phyloP scores from a whole-genome alignment of 2,888 invertebrate genomes.

The Laspeyria flexula region DNA sequence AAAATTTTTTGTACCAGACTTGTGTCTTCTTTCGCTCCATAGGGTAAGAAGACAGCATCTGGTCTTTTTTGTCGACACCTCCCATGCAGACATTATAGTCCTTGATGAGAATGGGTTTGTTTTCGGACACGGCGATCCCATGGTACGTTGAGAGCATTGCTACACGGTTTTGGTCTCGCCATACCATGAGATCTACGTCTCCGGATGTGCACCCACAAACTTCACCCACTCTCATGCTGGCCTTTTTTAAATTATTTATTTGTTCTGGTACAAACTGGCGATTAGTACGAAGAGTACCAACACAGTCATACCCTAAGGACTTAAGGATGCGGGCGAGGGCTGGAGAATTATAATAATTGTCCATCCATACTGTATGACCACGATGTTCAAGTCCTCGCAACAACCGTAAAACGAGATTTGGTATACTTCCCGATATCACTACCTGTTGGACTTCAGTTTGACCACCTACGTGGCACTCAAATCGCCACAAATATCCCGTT shows the following conservation, averaged over 20 bases:
- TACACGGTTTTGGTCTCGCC: constrained; percentile 1
- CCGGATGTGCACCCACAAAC: background rate
- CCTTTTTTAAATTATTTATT: background rate
- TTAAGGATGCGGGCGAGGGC: constrained; percentile 32
- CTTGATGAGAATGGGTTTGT: background rate
- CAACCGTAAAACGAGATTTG: background rate
- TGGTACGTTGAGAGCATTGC: constrained; percentile 1
- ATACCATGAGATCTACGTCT: constrained; percentile 7
- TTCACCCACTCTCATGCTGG: background rate
- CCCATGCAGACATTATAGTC: constrained; percentile 4
- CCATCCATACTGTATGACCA: constrained; percentile 33
- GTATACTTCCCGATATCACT: background rate
- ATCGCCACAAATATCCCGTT: constrained; percentile 39
- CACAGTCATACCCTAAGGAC: constrained; percentile 30
- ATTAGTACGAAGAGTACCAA: constrained; percentile 34
- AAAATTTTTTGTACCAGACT: constrained; percentile 4
- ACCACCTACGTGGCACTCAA: background rate
- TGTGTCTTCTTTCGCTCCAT: background rate
- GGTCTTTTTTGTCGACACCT: constrained; percentile 1
- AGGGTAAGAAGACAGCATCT: background rate
- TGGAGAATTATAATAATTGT: constrained; percentile 34
- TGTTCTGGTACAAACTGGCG: constrained; percentile 24
- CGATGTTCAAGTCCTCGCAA: constrained; percentile 17
- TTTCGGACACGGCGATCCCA: background rate
- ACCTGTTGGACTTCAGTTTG: background rate